Evolutionary conservation across 2,113 vertebrate species (phyloP).

Genomic region (Macquaria ambigua): DNA sequence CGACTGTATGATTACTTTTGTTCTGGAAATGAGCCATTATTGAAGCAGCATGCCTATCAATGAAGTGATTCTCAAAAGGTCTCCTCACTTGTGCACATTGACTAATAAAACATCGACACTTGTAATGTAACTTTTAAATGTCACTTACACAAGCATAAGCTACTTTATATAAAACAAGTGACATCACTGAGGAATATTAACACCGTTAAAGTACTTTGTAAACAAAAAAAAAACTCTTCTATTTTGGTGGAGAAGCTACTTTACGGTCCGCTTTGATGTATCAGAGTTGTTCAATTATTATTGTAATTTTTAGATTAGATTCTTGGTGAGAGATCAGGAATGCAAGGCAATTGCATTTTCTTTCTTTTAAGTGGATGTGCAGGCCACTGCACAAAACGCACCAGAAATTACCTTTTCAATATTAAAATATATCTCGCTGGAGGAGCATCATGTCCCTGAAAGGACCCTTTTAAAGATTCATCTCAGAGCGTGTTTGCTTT

Average conservation of each 20-base stretch:
- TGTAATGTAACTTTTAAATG: conserved; percentile 20
- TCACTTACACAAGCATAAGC: background rate
- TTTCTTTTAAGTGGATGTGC: background rate
- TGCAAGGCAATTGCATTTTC: background rate
- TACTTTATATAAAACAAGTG: background rate
- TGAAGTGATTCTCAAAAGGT: conserved; percentile 39
- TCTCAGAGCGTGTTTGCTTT: conserved; percentile 10
- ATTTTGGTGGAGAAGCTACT: background rate
- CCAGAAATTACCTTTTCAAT: conserved; percentile 4
- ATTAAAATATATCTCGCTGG: background rate
- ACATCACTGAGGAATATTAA: background rate
- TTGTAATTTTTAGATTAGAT: background rate
- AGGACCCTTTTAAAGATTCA: conserved; percentile 14
- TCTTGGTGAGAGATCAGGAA: background rate
- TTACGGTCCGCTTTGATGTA: background rate
- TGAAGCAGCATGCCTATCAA: conserved; percentile 6
- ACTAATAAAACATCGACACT: conserved; percentile 19
- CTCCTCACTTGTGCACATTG: conserved; percentile 18
- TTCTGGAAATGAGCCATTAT: conserved; percentile 25
- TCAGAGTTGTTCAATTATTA: background rate
- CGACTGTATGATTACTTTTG: conserved; percentile 39
- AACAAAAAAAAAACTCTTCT: background rate
- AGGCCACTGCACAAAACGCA: background rate
- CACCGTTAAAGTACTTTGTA: background rate
- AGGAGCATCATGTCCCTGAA: conserved; percentile 2